A percentile compares a stretch with the other conserved stretches of the same genome.
Evolutionary conservation across 2,797 vertebrate species (phyloP).

Genomic region (Cebuella pygmaea): DNA sequence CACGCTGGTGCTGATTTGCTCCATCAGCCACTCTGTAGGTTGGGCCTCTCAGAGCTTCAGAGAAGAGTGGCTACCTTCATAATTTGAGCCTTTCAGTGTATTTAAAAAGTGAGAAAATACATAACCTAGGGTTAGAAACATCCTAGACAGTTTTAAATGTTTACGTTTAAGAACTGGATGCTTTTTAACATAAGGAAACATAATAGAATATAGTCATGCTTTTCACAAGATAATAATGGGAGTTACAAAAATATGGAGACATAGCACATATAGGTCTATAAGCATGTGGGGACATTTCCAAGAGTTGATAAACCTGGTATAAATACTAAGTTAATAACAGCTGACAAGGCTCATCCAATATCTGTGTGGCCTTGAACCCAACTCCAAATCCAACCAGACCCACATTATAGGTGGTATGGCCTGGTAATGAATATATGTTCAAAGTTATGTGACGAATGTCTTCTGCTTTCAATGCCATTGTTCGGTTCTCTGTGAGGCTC

Average conservation of each 20-base stretch:
- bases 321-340: not conserved
- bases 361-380: not conserved
- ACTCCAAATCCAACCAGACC: not conserved
- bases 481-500: not conserved
- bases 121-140: not conserved
- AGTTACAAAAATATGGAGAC: not conserved
- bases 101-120: not conserved
- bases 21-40: not conserved
- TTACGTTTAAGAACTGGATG: not conserved
- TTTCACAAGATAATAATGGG: not conserved
- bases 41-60: not conserved
- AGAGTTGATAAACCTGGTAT: not conserved
- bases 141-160: conserved; percentile 23
- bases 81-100: not conserved
- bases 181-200: not conserved
- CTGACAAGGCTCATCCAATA: not conserved
- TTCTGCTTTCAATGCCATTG: not conserved
- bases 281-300: not conserved
- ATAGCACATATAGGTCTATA: not conserved
- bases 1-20: not conserved
- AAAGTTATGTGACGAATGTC: not conserved
- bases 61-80: not conserved
- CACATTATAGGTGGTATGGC: not conserved
- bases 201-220: not conserved
- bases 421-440: not conserved